Evolutionary conservation across 2,113 vertebrate genomes (phyloP).

Genomic region (Neolamprologus falcicula): DNA sequence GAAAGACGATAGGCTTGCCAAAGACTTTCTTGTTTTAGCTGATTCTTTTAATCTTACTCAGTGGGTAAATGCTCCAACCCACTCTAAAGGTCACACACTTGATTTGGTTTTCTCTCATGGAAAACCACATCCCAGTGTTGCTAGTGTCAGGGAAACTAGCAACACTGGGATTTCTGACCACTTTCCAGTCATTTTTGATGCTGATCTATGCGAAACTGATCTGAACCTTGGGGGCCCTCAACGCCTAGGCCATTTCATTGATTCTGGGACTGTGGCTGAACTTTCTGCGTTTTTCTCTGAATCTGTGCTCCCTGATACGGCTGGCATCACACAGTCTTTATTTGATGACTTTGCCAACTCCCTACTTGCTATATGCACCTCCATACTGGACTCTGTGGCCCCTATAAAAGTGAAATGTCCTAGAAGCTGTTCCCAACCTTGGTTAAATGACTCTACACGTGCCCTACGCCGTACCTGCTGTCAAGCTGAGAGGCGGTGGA

Average conservation of each 20-base stretch:
- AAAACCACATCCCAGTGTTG: neutral
- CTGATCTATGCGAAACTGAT: rapidly evolving
- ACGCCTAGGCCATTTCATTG: neutral
- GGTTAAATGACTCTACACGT: neutral
- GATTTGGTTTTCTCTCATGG: neutral
- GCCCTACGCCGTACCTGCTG: rapidly evolving
- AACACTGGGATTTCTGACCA: neutral
- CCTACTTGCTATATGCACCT: neutral
- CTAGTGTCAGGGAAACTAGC: neutral
- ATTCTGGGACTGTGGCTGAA: neutral
- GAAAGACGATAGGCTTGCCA: rapidly evolving
- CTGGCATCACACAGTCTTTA: neutral
- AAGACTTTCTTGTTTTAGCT: neutral
- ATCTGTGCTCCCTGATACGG: neutral
- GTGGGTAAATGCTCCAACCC: neutral
- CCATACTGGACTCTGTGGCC: neutral
- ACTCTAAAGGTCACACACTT: neutral
- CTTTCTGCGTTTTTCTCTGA: rapidly evolving
- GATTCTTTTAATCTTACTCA: neutral
- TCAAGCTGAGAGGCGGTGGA: neutral
- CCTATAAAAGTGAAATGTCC: neutral
- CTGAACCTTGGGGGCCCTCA: neutral
- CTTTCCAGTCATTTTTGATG: neutral
- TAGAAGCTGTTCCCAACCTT: neutral
- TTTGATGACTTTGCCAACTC: neutral